phyloP scores from a whole-genome alignment of 64 coral and sea anemone genomes.

The Pachyseris speciosa region DNA sequence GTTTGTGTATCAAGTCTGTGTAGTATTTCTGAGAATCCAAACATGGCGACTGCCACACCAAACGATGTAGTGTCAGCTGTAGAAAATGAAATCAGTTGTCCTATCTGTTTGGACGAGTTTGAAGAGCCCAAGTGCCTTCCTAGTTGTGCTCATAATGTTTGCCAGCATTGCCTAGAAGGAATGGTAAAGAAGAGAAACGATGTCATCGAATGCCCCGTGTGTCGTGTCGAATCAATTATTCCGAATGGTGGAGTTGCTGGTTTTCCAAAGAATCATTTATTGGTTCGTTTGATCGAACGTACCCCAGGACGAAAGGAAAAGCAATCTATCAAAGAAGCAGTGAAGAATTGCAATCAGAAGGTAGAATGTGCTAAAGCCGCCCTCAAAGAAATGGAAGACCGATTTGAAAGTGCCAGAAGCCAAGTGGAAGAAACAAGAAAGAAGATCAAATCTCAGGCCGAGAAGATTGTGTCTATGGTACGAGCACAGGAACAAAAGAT shows the following conservation, averaged over 20 bases:
- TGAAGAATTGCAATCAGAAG: constrained; percentile 38
- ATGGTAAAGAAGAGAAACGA: constrained; percentile 43
- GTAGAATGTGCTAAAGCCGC: constrained; percentile 30
- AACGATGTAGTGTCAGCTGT: background rate
- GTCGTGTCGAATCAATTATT: constrained; percentile 64
- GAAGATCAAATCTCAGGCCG: constrained; percentile 55
- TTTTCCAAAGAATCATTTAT: constrained; percentile 79
- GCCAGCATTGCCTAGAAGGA: constrained; percentile 62
- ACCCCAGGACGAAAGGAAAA: constrained; percentile 80
- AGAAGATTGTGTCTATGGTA: constrained; percentile 42
- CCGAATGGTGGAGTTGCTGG: constrained; percentile 49
- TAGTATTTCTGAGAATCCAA: background rate
- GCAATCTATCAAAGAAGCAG: constrained; percentile 61
- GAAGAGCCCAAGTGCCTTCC: constrained; percentile 83
- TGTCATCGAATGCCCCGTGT: constrained; percentile 73
- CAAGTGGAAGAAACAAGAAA: constrained; percentile 34
- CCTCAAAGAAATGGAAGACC: constrained; percentile 44
- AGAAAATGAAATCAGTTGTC: constrained; percentile 83
- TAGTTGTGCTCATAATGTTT: constrained; percentile 79
- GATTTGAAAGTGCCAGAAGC: constrained; percentile 19
- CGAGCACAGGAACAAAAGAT: constrained; percentile 45
- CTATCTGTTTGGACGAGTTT: constrained; percentile 80
- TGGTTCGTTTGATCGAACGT: constrained; percentile 77
- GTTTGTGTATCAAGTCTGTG: too few relatives aligned
- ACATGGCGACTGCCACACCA: background rate